phyloP scores from a whole-genome alignment of 2,113 vertebrate genomes.

The Ptilonorhynchus violaceus region DNA sequence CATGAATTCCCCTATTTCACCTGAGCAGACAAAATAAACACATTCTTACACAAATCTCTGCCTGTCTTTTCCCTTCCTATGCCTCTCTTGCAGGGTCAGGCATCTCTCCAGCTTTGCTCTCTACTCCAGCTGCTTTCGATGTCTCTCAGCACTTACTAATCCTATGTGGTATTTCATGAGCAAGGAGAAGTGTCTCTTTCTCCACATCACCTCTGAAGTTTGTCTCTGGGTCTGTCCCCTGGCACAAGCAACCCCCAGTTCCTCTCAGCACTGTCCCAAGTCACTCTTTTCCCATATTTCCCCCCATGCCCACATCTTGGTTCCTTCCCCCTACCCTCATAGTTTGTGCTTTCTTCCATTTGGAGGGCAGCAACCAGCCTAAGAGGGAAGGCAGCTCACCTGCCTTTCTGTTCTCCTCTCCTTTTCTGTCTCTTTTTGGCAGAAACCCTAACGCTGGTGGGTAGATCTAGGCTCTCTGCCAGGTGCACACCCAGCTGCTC shows the following conservation, averaged over 20 bases:
- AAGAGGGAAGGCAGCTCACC: neutral
- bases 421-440: neutral
- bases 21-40: neutral
- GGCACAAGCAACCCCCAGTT: neutral
- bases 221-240: neutral
- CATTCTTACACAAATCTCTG: neutral
- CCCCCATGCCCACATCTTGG: fast-evolving
- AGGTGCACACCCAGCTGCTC: neutral
- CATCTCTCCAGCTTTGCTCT: neutral
- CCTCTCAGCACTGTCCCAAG: neutral
- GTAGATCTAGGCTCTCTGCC: neutral
- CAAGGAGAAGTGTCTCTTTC: neutral
- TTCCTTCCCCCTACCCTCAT: neutral
- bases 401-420: neutral
- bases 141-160: neutral
- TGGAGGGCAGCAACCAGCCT: neutral
- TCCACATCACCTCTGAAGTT: neutral
- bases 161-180: neutral
- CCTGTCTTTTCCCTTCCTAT: neutral
- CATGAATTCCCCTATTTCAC: neutral
- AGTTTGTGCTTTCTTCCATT: neutral
- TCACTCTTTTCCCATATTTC: neutral
- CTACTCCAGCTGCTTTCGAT: neutral
- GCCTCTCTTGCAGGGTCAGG: neutral
- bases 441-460: neutral